phyloP scores from a whole-genome alignment of 2,888 invertebrate genomes.

The Euplexia lucipara region DNA sequence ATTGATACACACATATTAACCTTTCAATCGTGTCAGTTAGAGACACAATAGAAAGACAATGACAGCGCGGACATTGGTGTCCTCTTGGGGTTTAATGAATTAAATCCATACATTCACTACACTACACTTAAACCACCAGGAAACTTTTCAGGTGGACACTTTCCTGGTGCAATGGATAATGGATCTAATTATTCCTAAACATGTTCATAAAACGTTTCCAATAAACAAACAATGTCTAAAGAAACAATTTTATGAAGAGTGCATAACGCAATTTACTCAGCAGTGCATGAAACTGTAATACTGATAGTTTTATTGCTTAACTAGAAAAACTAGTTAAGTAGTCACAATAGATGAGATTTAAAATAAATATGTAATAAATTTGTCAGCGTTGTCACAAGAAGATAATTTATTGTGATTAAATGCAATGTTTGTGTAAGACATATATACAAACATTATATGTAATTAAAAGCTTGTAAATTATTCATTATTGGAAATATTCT shows the following conservation, averaged over 20 bases:
- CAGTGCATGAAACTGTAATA: neutral
- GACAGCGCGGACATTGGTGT: too few relatives aligned
- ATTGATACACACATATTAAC: neutral
- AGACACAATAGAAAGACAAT: too few relatives aligned
- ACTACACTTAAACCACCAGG: too few relatives aligned
- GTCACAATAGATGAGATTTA: neutral
- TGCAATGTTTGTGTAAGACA: constrained; percentile 18
- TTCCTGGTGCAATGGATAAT: neutral
- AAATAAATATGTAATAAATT: neutral
- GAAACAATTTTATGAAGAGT: constrained; percentile 13
- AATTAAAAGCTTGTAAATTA: constrained; percentile 10
- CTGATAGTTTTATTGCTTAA: neutral
- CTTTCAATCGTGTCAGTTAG: too few relatives aligned
- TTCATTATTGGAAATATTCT: constrained; percentile 23
- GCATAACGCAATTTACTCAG: neutral
- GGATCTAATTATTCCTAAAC: neutral
- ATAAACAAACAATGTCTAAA: constrained; percentile 11
- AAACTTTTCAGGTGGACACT: too few relatives aligned
- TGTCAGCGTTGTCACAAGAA: constrained; percentile 1
- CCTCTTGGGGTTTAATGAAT: too few relatives aligned
- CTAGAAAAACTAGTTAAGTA: neutral
- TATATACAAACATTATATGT: constrained; percentile 8
- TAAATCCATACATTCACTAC: too few relatives aligned
- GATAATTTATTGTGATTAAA: constrained; percentile 21
- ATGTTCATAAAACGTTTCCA: neutral